A percentile compares a stretch with the other conserved stretches of the same genome.
These are phyloP conservation scores for Leucophenga montana DNA, from an alignment of 2,888 invertebrate species.

Conservation along the genomic window DNA sequence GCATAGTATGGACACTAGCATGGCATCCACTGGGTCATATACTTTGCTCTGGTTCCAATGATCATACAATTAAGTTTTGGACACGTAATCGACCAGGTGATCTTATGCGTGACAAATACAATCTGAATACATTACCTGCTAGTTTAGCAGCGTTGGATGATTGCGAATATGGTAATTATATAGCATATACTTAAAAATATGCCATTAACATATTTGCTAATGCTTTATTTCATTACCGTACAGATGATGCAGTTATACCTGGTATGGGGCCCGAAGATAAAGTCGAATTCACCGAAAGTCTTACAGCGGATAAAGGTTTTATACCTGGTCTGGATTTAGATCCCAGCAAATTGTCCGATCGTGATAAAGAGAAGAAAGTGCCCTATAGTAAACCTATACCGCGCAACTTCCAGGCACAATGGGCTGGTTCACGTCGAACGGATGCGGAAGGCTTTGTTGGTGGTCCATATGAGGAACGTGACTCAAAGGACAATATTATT, in stretches of 20 bases:
- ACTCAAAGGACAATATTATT: slow-evolving; percentile 76
- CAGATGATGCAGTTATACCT: slow-evolving; percentile 87
- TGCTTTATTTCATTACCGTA: not conserved
- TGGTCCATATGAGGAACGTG: slow-evolving; percentile 68
- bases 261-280: slow-evolving; percentile 99
- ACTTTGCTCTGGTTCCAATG: slow-evolving; percentile 99
- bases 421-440: slow-evolving; percentile 85
- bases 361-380: slow-evolving; percentile 86
- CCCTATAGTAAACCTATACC: slow-evolving; percentile 98
- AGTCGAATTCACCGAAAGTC: slow-evolving; percentile 81
- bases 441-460: slow-evolving; percentile 73
- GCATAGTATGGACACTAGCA: slow-evolving; percentile 98
- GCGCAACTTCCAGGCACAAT: slow-evolving; percentile 96
- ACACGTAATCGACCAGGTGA: slow-evolving; percentile 98
- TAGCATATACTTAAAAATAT: not conserved
- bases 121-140: slow-evolving; percentile 91
- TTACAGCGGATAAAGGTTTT: slow-evolving; percentile 76
- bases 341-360: slow-evolving; percentile 76
- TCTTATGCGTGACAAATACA: slow-evolving; percentile 97
- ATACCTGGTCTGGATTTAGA: slow-evolving; percentile 93
- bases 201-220: not conserved
- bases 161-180: slow-evolving; percentile 77
- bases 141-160: slow-evolving; percentile 83
- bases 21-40: slow-evolving; percentile 99
- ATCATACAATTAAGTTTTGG: slow-evolving; percentile 99